Base-by-base conservation (phyloP, 1,140 invertebrate genomes). In the Drosophila nebulosa region DNA sequence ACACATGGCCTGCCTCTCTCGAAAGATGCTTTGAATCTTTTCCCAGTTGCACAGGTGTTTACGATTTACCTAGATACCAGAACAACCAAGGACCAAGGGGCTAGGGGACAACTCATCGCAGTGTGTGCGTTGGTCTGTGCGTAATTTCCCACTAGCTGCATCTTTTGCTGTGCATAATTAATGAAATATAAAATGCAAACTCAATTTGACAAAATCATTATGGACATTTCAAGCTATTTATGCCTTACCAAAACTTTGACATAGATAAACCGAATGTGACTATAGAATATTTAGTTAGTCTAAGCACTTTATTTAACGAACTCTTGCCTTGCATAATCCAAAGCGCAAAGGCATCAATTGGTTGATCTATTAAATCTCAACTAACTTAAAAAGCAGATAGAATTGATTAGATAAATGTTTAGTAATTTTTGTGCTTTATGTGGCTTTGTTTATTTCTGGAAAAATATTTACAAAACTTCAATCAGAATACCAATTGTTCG, bases 151-250 rank as follows among this genome's bases (percentile, higher is more conserved):
- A 63, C 18, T 14, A 26, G 18, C 58, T 27, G 3, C 42, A 10
- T 51, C 30, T 50, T 55, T 56, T 58, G 59, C 63, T 83, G 76
- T 88, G 76, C 84, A 89, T 89, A 89, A 84, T 89, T 89, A 89
- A 89, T 89, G 55, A 89, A 79, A 64, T 89, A 84, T 89, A 79
- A 89, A 88, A 89, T 89, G 84, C 83, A 79, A 84, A 53, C 61
- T 36, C 58, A 74, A 80, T 77, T 83, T 73, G 69, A 10, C 63
- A 36, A 71, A 51, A 79, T 85, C 79, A 64, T 77, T 85, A 56
- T 76, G 79, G 72, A 68, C 52, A 50, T 46, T 61, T 46, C 30
- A 26, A 64, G 66, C 75, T 68, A 78, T 78, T 78, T 86, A 7
- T 46, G 39, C 16, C 39, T n/a, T 46, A 1, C 27, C 27, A 30